phyloP scores from a whole-genome alignment of 2,797 vertebrate genomes.

The Enteromius afrohamiltoni region DNA sequence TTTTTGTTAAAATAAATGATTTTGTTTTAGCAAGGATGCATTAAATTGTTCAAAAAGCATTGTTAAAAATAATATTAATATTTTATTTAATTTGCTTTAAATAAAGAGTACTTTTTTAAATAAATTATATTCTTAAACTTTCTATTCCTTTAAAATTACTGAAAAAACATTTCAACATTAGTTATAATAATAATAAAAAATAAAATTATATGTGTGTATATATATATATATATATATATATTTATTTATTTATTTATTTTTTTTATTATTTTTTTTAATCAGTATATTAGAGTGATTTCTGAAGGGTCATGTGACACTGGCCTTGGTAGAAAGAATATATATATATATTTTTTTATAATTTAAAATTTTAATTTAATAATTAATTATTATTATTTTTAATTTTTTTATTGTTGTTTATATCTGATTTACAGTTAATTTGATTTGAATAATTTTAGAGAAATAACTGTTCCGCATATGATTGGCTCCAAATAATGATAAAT shows the following conservation, averaged over 20 bases:
- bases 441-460: background rate
- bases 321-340: too few relatives aligned
- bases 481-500: background rate
- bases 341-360: too few relatives aligned
- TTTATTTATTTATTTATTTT: too few relatives aligned
- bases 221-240: too few relatives aligned
- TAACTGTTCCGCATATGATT: background rate
- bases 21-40: background rate
- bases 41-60: background rate
- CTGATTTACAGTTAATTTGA: background rate
- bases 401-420: background rate
- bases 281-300: too few relatives aligned
- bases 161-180: background rate
- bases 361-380: background rate
- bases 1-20: background rate
- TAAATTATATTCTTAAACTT: background rate
- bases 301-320: too few relatives aligned
- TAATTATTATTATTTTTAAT: too few relatives aligned
- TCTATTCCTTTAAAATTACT: background rate
- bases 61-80: too few relatives aligned
- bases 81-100: background rate
- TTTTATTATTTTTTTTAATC: too few relatives aligned
- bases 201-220: too few relatives aligned
- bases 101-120: background rate
- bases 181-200: too few relatives aligned